Evolutionary conservation across 2,888 invertebrate species (phyloP), one percentile per base, ranked within the genome.

Genomic region (Leptopilina myrica): DNA sequence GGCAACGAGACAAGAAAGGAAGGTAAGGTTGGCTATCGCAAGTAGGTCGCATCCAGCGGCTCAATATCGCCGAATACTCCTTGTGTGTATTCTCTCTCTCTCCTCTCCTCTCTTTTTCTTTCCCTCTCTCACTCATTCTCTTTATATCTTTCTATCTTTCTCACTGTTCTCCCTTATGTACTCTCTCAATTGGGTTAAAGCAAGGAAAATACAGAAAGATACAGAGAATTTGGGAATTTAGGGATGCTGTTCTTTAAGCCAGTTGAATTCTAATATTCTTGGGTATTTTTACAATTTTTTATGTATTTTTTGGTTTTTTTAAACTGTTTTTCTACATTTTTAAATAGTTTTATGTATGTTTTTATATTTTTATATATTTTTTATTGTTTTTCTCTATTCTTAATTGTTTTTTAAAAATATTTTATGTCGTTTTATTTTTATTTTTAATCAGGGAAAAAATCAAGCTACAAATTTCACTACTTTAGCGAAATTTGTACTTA

Each of bases 1-100:
- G 76, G 76, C 76, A 81, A 78, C 76, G 81, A 79, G 77, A 56
- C 15, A 59, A 59, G 78, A 64, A 73, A 80, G 81, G 78, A 81
- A 83, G 82, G 81, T 81, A 79, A 81, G 79, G 80, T 82, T 82
- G 83, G 83, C 81, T 82, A 82, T 87, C 80, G 83, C 85, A 90
- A 89, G 87, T 90, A 89, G 90, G 90, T 90, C 90, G 89, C 88
- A 87, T 87, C 87, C 85, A 86, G 85, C 86, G 84, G 89, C 89
- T 90, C 90, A 86, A 90, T 90, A 90, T 90, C 88, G 86, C 87
- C 89, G 87, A 89, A 90, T 87, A 89, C 87, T 87, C 89, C 87
- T 88, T 89, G 84, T 86, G 85, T 88, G 83, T 85, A 83, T 86
- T 84, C 84, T 9, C 62, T 62, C 33, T 80, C 82, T 83, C 89